A percentile compares a stretch with the other conserved stretches of the same genome.
phyloP scores from a whole-genome alignment of 2,113 vertebrate genomes.

The Engystomops pustulosus region DNA sequence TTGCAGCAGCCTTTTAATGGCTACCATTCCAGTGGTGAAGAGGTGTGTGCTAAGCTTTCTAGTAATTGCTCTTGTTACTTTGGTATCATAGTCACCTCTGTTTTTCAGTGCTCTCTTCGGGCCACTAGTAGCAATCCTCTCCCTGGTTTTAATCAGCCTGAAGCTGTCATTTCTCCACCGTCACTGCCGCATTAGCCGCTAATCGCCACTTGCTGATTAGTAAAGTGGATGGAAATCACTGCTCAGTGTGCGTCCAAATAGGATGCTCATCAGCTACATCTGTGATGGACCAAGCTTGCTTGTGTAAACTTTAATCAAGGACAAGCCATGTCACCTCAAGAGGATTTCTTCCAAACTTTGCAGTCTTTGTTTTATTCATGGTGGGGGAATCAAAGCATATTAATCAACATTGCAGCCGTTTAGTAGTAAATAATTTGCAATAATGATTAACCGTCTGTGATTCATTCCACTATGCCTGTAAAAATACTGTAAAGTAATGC shows the following conservation, averaged over 20 bases:
- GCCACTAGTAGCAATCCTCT: conserved; percentile 66
- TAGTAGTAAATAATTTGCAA: background rate
- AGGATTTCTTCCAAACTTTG: conserved; percentile 47
- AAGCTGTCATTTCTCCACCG: conserved; percentile 80
- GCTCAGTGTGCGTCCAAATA: conserved; percentile 80
- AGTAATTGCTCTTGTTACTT: conserved; percentile 60
- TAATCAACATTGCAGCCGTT: conserved; percentile 5
- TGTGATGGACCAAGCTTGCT: conserved; percentile 72
- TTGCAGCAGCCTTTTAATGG: background rate
- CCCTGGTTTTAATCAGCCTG: conserved; percentile 89
- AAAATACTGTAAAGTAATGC: no score
- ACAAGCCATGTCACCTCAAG: conserved; percentile 64
- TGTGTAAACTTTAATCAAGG: conserved; percentile 74
- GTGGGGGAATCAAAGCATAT: conserved; percentile 6
- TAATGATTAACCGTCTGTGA: no score
- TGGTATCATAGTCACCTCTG: conserved; percentile 44
- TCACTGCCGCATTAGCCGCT: conserved; percentile 85
- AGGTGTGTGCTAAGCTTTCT: conserved; percentile 23
- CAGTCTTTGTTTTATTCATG: conserved; percentile 11
- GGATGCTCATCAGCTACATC: conserved; percentile 74
- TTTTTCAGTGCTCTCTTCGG: conserved; percentile 59
- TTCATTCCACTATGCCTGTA: no score
- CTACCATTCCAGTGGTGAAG: background rate
- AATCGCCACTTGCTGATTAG: conserved; percentile 86
- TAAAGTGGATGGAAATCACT: conserved; percentile 83